These are phyloP conservation scores for Acheta domesticus DNA, from an alignment of 2,888 invertebrate genomes.

Conservation along the genomic window DNA sequence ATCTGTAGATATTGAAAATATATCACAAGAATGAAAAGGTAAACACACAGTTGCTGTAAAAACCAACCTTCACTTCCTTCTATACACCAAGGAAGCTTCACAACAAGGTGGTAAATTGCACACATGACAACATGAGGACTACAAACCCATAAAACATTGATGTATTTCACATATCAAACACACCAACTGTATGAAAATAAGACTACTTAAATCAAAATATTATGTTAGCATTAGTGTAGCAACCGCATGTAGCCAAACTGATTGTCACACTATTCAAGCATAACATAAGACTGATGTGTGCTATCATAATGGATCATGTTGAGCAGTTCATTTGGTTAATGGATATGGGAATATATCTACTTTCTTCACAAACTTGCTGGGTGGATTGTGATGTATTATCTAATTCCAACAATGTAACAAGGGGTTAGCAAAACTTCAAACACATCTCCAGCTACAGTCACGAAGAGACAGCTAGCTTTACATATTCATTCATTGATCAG, in stretches of 20 bases:
- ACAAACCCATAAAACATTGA: conserved; percentile 11
- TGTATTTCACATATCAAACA: conserved; percentile 2
- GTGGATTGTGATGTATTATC: conserved; percentile 18
- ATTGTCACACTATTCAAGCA: conserved; percentile 12
- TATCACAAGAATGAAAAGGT: not conserved
- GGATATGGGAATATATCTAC: conserved; percentile 18
- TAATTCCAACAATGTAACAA: conserved; percentile 10
- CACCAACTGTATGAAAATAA: conserved; percentile 18
- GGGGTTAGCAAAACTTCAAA: conserved; percentile 9
- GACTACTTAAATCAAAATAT: conserved; percentile 1
- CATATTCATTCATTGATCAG: too few relatives aligned
- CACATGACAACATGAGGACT: conserved; percentile 6
- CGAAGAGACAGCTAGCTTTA: not conserved
- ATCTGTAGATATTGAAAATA: not conserved
- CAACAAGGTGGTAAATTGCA: conserved; percentile 1
- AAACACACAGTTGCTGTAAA: not conserved
- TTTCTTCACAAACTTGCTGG: conserved; percentile 4
- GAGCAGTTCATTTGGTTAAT: conserved; percentile 8
- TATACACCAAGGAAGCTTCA: conserved; percentile 5
- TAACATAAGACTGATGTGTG: not conserved
- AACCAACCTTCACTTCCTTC: conserved; percentile 3
- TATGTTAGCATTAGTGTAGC: conserved; percentile 9
- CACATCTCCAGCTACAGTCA: not conserved
- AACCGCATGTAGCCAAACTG: conserved; percentile 6
- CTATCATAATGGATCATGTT: conserved; percentile 7